Evolutionary conservation across 2,797 vertebrate genomes (phyloP).

Genomic region (Ctenopoma multispine): DNA sequence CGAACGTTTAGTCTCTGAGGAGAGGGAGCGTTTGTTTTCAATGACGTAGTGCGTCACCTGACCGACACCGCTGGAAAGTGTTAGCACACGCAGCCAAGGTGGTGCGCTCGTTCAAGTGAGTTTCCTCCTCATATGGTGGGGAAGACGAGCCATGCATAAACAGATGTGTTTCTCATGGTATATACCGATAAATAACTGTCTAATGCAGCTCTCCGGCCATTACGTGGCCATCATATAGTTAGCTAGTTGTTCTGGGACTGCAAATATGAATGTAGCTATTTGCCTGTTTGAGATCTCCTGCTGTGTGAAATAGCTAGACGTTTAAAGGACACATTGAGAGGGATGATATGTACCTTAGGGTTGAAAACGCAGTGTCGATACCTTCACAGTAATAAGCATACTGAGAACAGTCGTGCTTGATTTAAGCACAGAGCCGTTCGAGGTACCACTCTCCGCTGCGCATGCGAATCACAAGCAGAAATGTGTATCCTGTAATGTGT

Average conservation of each 20-base stretch:
- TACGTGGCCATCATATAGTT: neutral
- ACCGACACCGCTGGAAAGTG: slow-evolving; percentile 66
- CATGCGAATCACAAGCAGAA: slow-evolving; percentile 36
- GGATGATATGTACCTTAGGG: too few relatives aligned
- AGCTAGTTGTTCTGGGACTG: neutral
- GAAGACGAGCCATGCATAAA: neutral
- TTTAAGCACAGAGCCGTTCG: neutral
- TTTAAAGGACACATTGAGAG: too few relatives aligned
- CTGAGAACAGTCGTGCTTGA: neutral
- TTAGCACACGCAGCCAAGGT: slow-evolving; percentile 26
- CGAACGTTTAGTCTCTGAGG: neutral
- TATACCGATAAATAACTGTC: neutral
- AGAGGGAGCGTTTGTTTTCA: slow-evolving; percentile 64
- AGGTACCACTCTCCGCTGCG: slow-evolving; percentile 11
- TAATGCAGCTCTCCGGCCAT: too few relatives aligned
- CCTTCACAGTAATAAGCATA: neutral
- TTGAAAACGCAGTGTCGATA: too few relatives aligned
- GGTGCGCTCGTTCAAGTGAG: slow-evolving; percentile 25
- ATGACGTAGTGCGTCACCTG: slow-evolving; percentile 72
- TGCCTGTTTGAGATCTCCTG: too few relatives aligned
- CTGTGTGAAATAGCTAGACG: too few relatives aligned
- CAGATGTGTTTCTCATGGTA: neutral
- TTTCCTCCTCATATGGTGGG: fast-evolving
- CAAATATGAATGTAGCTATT: neutral
- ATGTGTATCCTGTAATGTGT: slow-evolving; percentile 11